Evolutionary conservation across 2,888 invertebrate genomes (phyloP).

Genomic region (Drosophila diplacantha): DNA sequence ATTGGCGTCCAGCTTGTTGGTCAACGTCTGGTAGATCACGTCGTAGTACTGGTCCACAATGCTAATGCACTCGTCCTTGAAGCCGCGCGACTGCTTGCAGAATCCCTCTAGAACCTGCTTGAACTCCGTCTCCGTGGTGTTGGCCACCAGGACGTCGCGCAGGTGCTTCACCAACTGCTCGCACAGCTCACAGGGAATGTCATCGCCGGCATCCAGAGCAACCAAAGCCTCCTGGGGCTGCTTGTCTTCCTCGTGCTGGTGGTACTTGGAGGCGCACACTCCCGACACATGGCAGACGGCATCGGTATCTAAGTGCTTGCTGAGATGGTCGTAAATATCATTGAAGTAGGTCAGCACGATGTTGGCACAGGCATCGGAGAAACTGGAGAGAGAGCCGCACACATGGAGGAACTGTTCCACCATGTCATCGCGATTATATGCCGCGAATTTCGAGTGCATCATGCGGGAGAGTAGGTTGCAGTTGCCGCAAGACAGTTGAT

Average conservation of each 20-base stretch:
- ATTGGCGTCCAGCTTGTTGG: constrained; percentile 83
- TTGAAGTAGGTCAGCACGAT: constrained; percentile 86
- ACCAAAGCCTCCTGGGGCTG: constrained; percentile 78
- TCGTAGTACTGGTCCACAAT: constrained; percentile 89
- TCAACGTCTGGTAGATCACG: constrained; percentile 84
- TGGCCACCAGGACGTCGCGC: constrained; percentile 87
- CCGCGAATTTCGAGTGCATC: constrained; percentile 73
- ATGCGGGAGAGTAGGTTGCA: constrained; percentile 72
- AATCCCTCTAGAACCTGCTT: constrained; percentile 86
- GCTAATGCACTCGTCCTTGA: constrained; percentile 85
- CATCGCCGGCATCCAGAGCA: constrained; percentile 79
- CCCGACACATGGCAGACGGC: constrained; percentile 88
- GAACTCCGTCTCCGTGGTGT: constrained; percentile 91
- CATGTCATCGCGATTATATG: constrained; percentile 74
- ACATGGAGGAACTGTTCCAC: constrained; percentile 78
- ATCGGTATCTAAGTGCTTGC: constrained; percentile 81
- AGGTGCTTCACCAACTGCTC: constrained; percentile 89
- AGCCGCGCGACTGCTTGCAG: constrained; percentile 87
- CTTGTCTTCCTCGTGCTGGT: constrained; percentile 81
- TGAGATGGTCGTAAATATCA: constrained; percentile 82
- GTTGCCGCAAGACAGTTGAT: constrained; percentile 68
- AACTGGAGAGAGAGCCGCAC: constrained; percentile 85
- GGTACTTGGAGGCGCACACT: constrained; percentile 83
- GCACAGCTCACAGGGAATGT: constrained; percentile 90
- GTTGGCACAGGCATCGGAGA: constrained; percentile 88